A percentile compares a stretch with the other conserved stretches of the same genome.
Conservation (phyloP, 2,113 vertebrate genomes). For the Phrynocephalus versicolor region DNA sequence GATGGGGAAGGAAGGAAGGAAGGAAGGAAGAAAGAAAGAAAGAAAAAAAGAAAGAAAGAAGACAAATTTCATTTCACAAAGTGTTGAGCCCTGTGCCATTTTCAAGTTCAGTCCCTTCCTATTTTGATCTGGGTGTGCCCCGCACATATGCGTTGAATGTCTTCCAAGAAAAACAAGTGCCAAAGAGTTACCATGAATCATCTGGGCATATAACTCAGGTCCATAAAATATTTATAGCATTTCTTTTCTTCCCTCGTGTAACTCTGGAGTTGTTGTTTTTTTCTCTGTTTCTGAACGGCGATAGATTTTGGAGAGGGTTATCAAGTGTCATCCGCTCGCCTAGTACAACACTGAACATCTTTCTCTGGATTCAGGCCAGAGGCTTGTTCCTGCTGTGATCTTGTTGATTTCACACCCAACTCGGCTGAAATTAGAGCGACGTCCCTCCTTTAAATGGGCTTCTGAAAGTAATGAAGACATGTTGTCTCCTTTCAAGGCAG, state of each 20-base stretch:
- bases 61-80: background rate
- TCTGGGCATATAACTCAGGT: background rate
- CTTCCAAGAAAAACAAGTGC: background rate
- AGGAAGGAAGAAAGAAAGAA: too few relatives aligned
- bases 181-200: constrained; percentile 40
- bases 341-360: background rate
- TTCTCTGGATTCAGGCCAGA: constrained; percentile 3
- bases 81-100: background rate
- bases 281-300: background rate
- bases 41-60: too few relatives aligned
- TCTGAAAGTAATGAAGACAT: constrained; percentile 26
- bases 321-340: constrained; percentile 5
- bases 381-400: background rate
- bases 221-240: background rate
- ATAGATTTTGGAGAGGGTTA: background rate
- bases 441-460: constrained; percentile 7
- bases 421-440: constrained; percentile 21
- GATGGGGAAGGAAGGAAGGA: too few relatives aligned
- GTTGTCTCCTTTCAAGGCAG: background rate
- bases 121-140: constrained; percentile 24
- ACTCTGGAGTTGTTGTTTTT: background rate
- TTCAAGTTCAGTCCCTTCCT: background rate
- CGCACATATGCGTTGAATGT: constrained; percentile 29
- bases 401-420: constrained; percentile 26
- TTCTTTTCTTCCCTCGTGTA: background rate